Conservation (phyloP, 2,888 invertebrate genomes). For the Nephrocerus scutellatus region DNA sequence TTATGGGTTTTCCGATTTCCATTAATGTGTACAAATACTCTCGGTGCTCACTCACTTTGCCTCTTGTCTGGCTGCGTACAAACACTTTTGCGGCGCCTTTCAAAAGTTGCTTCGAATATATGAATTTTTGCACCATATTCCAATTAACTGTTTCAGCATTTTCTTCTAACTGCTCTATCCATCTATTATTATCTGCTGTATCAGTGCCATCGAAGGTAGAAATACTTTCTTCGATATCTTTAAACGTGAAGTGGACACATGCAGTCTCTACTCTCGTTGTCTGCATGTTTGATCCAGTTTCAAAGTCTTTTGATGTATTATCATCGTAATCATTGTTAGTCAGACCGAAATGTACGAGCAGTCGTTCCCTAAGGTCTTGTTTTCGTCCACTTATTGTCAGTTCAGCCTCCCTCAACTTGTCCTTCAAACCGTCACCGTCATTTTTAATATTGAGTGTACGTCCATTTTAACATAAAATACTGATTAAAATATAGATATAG, state of each 20-base stretch:
- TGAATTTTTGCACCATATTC: conserved; percentile 7
- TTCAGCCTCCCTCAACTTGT: too few relatives aligned
- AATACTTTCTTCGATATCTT: background rate
- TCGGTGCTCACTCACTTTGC: background rate
- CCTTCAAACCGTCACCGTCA: too few relatives aligned
- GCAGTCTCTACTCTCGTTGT: too few relatives aligned
- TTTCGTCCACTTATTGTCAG: too few relatives aligned
- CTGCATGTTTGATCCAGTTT: too few relatives aligned
- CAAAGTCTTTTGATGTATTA: too few relatives aligned
- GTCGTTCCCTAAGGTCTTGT: too few relatives aligned
- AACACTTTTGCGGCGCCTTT: conserved; percentile 6
- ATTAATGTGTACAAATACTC: conserved; percentile 6
- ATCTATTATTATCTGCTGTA: background rate
- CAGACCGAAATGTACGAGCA: too few relatives aligned
- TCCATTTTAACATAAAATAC: too few relatives aligned
- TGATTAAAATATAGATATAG: too few relatives aligned
- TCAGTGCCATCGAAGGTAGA: background rate
- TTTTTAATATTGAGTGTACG: too few relatives aligned
- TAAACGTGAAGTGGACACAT: conserved; percentile 3
- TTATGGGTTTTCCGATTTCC: conserved; percentile 7
- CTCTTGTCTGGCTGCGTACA: background rate
- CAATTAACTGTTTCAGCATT: conserved; percentile 3
- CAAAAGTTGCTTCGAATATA: conserved; percentile 8
- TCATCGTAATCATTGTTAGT: too few relatives aligned
- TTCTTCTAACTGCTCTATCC: conserved; percentile 6